phyloP scores from a whole-genome alignment of 2,888 invertebrate genomes.

The Bimastos eiseni region DNA sequence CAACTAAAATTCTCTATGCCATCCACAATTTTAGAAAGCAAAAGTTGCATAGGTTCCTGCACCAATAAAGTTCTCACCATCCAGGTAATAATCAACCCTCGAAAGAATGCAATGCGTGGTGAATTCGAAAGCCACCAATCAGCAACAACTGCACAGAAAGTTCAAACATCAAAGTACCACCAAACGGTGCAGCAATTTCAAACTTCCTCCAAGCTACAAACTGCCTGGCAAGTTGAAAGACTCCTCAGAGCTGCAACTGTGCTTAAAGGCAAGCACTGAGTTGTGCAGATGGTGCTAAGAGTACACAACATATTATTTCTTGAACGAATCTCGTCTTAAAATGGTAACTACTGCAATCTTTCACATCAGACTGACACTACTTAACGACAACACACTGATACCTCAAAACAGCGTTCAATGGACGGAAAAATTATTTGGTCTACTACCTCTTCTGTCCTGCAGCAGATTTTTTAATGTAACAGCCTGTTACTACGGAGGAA shows the following conservation, averaged over 20 bases:
- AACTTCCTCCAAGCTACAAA: background rate
- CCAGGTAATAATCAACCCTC: background rate
- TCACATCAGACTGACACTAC: background rate
- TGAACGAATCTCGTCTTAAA: background rate
- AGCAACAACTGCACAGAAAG: too few species aligned
- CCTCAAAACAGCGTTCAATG: constrained; percentile 5
- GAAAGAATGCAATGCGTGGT: background rate
- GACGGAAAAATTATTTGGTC: constrained; percentile 6
- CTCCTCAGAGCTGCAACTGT: background rate
- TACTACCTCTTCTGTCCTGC: background rate
- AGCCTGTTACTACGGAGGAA: background rate
- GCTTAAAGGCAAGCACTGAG: background rate
- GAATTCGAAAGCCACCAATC: too few species aligned
- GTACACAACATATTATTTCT: background rate
- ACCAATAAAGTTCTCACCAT: background rate
- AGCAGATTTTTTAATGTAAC: background rate
- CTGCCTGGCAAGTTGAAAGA: background rate
- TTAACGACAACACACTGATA: background rate
- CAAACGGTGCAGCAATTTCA: background rate
- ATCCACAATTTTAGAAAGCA: background rate
- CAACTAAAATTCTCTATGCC: background rate
- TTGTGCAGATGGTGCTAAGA: background rate
- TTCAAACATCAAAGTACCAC: too few species aligned
- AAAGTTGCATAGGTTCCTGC: background rate
- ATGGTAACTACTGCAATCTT: background rate